A percentile compares a stretch with the other conserved stretches of the same genome.
phyloP scores from a whole-genome alignment of 2,797 vertebrate genomes.

The Neopelma chrysocephalum region DNA sequence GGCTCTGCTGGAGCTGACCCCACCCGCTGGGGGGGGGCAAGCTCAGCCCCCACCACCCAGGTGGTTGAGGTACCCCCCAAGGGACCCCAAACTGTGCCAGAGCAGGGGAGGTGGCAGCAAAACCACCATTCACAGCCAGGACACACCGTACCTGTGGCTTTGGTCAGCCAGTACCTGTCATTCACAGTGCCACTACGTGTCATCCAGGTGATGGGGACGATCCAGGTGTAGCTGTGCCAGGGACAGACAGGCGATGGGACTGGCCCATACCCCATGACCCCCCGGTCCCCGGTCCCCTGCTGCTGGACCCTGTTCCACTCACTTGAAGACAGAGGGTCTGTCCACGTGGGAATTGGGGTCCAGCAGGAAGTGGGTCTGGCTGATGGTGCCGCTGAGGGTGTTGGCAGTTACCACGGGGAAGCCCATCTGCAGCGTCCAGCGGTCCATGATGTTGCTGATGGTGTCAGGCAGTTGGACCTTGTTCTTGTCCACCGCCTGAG shows the following conservation, averaged over 20 bases:
- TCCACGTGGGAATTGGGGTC: conserved; percentile 79
- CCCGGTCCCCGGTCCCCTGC: rapidly evolving
- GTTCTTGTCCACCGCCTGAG: conserved; percentile 75
- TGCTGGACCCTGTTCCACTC: not conserved
- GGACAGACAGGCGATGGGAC: not conserved
- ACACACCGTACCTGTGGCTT: not conserved
- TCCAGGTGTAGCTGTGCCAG: conserved; percentile 86
- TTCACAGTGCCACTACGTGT: rapidly evolving
- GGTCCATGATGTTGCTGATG: conserved; percentile 87
- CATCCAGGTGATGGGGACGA: conserved; percentile 84
- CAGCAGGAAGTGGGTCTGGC: conserved; percentile 90
- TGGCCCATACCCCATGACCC: not conserved
- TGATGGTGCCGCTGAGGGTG: conserved; percentile 76
- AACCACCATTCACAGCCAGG: not conserved
- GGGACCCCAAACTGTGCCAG: rapidly evolving
- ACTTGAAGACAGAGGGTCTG: conserved; percentile 85
- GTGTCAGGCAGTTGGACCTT: conserved; percentile 41
- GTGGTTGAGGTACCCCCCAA: rapidly evolving
- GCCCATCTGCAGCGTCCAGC: conserved; percentile 96
- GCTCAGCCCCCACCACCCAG: not conserved
- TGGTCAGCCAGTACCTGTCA: conserved; percentile 77
- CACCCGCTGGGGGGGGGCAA: not conserved
- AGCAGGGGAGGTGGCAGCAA: not conserved
- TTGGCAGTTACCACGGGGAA: conserved; percentile 89
- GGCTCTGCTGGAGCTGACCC: not conserved